Base-by-base conservation (phyloP, 2,888 invertebrate species). In the Drosophila villosipedis region DNA sequence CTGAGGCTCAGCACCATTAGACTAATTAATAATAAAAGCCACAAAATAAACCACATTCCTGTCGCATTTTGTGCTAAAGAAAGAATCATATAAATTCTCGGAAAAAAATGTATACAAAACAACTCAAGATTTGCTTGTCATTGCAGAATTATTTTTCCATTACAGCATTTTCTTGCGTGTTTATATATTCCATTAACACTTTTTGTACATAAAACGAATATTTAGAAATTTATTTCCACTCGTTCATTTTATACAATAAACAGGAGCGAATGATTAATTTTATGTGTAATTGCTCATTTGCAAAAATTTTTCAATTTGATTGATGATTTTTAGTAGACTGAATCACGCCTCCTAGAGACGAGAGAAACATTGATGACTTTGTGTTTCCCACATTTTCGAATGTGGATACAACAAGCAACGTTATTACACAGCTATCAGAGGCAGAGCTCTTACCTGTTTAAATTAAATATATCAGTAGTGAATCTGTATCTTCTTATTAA, bases 1-100 rank as follows among this genome's bases (percentile, higher is more conserved):
- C 28, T 25, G 58, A 43, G 4, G n/a, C 41, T 19, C 41, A 64
- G 6, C 25, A 58, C 19, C 52, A 43, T n/a, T 41, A 28, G 12
- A 14, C 25, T 16, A 39, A 61, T 12, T 28, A 64, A 50, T 31
- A 62, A 25, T 22, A 65, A 37, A 49, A n/a, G 19, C 4, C n/a
- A 35, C 66, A 62, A 33, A 68, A 71, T 73, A 59, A 54, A 49
- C 57, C 76, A 75, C 83, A 88, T 82, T 89, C 83, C 30, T 55
- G 25, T 62, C 54, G 67, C 57, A 63, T 70, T 70, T 78, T 25
- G 50, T 47, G 39, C 30, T 57, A 65, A 22, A 19, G 6, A 41
- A 65, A 64, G 35, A 33, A 43, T 58, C 28, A 35, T 64, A 31
- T 53, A 68, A 66, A 76, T 66, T 76, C 37, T 53, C 37, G 62